Evolutionary conservation across 2,888 invertebrate species (phyloP).

Genomic region (Drosophila multiciliata): DNA sequence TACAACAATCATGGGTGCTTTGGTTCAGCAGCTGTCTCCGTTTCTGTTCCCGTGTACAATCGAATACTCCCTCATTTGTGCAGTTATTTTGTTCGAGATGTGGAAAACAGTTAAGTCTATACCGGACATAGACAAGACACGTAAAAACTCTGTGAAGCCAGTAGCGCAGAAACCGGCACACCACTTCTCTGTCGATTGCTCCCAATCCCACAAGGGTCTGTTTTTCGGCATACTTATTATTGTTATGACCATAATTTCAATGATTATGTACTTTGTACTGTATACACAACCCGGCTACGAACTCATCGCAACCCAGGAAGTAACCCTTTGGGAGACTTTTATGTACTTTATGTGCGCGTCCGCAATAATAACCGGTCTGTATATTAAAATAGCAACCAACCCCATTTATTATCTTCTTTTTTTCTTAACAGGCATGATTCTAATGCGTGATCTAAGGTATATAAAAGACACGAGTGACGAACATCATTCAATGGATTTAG

Average conservation of each 20-base stretch:
- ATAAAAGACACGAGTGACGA: slow-evolving; percentile 85
- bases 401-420: neutral
- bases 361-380: slow-evolving; percentile 86
- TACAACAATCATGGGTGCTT: slow-evolving; percentile 89
- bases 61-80: slow-evolving; percentile 96
- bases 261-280: slow-evolving; percentile 96
- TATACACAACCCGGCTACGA: slow-evolving; percentile 88
- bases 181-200: slow-evolving; percentile 93
- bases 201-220: slow-evolving; percentile 92
- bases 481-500: slow-evolving; percentile 87
- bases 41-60: slow-evolving; percentile 95
- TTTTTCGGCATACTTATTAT: slow-evolving; percentile 91
- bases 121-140: slow-evolving; percentile 85
- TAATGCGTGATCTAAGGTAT: slow-evolving; percentile 89
- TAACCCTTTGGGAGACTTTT: slow-evolving; percentile 91
- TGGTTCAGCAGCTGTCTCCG: slow-evolving; percentile 89
- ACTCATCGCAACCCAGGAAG: slow-evolving; percentile 89
- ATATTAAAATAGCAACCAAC: neutral
- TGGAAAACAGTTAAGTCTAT: slow-evolving; percentile 92
- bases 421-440: slow-evolving; percentile 85
- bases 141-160: slow-evolving; percentile 83
- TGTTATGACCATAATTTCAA: slow-evolving; percentile 92
- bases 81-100: slow-evolving; percentile 95
- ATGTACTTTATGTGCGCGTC: slow-evolving; percentile 89
- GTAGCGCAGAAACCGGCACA: slow-evolving; percentile 85